A percentile compares a stretch with the other conserved stretches of the same genome.
Conservation (phyloP, 2,113 vertebrate genomes). For the Pedetes capensis region DNA sequence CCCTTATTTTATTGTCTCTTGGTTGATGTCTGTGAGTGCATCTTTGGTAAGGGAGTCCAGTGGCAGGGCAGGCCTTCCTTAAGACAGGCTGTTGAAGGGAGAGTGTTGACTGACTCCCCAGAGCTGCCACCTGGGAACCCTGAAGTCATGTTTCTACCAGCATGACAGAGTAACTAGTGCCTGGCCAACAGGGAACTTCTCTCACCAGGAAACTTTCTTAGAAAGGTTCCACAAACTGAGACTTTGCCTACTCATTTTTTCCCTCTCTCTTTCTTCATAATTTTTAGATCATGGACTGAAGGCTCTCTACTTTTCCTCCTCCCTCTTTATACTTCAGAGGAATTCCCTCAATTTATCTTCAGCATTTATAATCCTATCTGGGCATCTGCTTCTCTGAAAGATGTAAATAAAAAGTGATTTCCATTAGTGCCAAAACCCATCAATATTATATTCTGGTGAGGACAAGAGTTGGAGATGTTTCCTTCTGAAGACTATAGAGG, state of each 20-base stretch:
- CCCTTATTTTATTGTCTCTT: not conserved
- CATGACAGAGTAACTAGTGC: not conserved
- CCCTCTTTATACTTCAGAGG: not conserved
- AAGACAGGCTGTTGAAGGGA: not conserved
- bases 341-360: not conserved
- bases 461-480: not conserved
- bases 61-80: not conserved
- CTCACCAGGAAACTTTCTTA: not conserved
- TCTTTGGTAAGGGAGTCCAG: not conserved
- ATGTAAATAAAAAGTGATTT: not conserved
- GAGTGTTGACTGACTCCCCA: not conserved
- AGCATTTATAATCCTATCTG: not conserved
- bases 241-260: not conserved
- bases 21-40: not conserved
- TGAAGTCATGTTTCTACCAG: not conserved
- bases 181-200: rapidly evolving
- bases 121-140: not conserved
- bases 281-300: not conserved
- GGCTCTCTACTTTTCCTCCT: not conserved
- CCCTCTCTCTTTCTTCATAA: not conserved
- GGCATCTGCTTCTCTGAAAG: not conserved
- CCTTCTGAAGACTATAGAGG: not conserved
- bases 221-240: not conserved
- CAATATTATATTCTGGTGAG: not conserved
- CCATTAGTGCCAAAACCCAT: not conserved